phyloP scores from a whole-genome alignment of 2,888 invertebrate genomes.

The Ochlodes sylvanus region DNA sequence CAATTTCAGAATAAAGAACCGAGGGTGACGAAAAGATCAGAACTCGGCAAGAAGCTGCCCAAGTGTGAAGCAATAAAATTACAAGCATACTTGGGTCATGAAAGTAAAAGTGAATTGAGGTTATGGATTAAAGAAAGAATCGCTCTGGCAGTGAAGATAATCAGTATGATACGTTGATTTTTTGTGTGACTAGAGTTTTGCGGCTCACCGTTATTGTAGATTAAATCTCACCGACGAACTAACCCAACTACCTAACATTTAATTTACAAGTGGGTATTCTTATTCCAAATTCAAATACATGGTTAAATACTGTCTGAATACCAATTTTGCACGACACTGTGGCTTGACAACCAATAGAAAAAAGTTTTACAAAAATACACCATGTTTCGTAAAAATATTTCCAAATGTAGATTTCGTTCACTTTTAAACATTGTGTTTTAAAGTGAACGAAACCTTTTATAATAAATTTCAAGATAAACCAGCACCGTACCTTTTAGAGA shows the following conservation, averaged over 20 bases:
- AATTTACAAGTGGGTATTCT: too few species aligned
- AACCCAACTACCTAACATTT: too few species aligned
- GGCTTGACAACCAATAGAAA: neutral
- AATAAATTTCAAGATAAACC: constrained; percentile 33
- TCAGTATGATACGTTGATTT: neutral
- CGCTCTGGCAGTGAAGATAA: neutral
- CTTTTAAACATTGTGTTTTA: constrained; percentile 29
- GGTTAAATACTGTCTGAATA: too few species aligned
- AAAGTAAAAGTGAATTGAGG: neutral
- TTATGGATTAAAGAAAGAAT: neutral
- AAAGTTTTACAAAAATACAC: constrained; percentile 25
- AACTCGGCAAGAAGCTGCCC: too few species aligned
- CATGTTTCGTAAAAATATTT: constrained; percentile 14
- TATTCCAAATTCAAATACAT: too few species aligned
- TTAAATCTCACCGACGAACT: too few species aligned
- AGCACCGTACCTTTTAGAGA: constrained; percentile 25
- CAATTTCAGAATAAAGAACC: too few species aligned
- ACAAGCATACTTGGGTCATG: neutral
- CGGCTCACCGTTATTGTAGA: neutral
- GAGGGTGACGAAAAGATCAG: neutral
- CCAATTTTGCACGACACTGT: neutral
- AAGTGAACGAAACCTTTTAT: constrained; percentile 30
- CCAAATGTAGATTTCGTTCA: constrained; percentile 22
- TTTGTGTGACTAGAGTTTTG: neutral
- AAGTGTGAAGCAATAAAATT: neutral